phyloP scores from a whole-genome alignment of 2,888 invertebrate species.

The Drosophila recens region DNA sequence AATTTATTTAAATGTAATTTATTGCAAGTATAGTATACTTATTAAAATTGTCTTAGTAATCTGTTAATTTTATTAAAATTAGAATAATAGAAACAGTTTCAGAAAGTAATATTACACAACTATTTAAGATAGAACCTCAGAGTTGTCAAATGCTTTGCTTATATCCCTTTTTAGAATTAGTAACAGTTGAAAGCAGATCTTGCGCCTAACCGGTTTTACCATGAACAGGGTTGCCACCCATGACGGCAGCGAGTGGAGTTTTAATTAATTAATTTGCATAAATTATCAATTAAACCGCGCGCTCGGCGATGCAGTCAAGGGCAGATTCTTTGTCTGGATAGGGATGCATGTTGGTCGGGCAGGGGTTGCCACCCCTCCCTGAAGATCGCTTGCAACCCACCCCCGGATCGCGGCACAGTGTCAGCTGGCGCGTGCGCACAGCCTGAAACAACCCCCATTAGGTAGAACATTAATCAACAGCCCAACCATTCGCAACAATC shows the following conservation, averaged over 20 bases:
- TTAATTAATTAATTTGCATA: conserved; percentile 77
- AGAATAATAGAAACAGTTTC: not conserved
- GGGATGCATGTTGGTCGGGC: conserved; percentile 5
- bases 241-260: conserved; percentile 20
- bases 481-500: conserved; percentile 10
- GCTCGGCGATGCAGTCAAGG: conserved; percentile 24
- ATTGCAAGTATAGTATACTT: too few relatives aligned
- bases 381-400: conserved; percentile 33
- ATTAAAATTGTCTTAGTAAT: too few relatives aligned
- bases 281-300: conserved; percentile 74
- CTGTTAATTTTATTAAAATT: not conserved
- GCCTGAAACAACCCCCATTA: conserved; percentile 34
- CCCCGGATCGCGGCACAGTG: conserved; percentile 1
- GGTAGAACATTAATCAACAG: conserved; percentile 14
- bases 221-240: conserved; percentile 24
- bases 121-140: not conserved
- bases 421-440: conserved; percentile 45
- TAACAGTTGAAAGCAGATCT: conserved; percentile 8
- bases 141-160: not conserved
- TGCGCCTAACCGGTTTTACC: not conserved
- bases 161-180: not conserved
- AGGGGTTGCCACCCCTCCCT: conserved; percentile 30
- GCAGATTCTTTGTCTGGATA: conserved; percentile 17
- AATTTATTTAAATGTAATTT: too few relatives aligned
- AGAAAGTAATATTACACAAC: too few relatives aligned